Evolutionary conservation across 92 coral and sea anemone species (phyloP).

Genomic region (Paragorgia papillata): DNA sequence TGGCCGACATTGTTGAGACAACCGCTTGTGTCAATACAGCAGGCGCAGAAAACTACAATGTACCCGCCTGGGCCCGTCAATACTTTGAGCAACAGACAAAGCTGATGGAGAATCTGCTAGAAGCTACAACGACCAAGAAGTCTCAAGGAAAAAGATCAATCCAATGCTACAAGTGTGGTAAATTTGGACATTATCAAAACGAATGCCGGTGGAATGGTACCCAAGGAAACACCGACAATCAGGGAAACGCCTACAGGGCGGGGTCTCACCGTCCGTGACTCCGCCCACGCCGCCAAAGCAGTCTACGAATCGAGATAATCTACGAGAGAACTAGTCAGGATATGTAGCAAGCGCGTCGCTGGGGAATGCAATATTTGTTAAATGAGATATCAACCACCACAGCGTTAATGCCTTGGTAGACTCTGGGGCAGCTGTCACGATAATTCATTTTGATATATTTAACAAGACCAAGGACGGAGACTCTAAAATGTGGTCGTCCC

Average conservation of each 20-base stretch:
- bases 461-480: not conserved
- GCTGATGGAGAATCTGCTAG: too few relatives aligned
- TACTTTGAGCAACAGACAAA: too few relatives aligned
- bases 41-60: not conserved
- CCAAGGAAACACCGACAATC: not conserved
- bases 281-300: not conserved
- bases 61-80: too few relatives aligned
- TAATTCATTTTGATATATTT: constrained; percentile 1
- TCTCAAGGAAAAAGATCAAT: not conserved
- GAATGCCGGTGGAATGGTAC: not conserved
- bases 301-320: not conserved
- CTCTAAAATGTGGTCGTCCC: not conserved
- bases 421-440: constrained; percentile 23
- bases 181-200: not conserved
- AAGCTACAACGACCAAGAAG: not conserved
- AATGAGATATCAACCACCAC: not conserved
- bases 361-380: constrained; percentile 16
- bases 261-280: not conserved
- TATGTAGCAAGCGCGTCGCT: not conserved
- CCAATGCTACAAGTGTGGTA: not conserved
- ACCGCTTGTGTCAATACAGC: constrained; percentile 36
- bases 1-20: constrained; percentile 13
- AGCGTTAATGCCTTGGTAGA: constrained; percentile 1
- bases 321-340: too few relatives aligned
- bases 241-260: constrained; percentile 29